Evolutionary conservation across 30 jellyfish, hydroid and myxozoan genomes (phyloP), one percentile per base, ranked within the genome.

Genomic region (Cassiopea xamachana): DNA sequence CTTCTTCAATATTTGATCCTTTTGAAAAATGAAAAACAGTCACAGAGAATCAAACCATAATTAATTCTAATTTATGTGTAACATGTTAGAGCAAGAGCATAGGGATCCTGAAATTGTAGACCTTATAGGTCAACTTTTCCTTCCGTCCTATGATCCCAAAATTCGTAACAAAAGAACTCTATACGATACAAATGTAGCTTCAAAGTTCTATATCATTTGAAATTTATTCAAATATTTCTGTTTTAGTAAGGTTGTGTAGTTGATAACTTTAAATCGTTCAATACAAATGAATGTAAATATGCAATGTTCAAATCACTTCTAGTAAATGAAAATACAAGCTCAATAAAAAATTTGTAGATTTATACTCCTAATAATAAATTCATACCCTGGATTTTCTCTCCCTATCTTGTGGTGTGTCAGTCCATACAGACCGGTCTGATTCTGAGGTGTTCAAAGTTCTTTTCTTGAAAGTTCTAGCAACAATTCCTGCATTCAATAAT

Each of bases 401-500:
- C 80, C 92, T 94, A 85, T 91, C 96, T 17, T 94, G 94, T 44
- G 98, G 98, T 47, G 97, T 94, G 2, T 94, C 98, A 7, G 98
- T 94, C 98, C 98, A 94, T 5, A 83, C 98, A 15, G 98, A 94
- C 7, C 97, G 87, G 76, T 94, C 98, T 60, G 96, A 94, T 39
- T 94, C 98, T 39, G 96, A 69, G 3, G 90, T 46, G 46, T 89
- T 81, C 55, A 84, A 55, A 12, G 97, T 85, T 75, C 81, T 86
- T 70, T 94, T 81, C 64, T 94, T 90, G 87, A 94, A 94, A 5
- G 92, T 94, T 43, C 98, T 62, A 1, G 98, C 96, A 69, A 89
- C 95, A 68, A 94, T 73, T 2, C 98, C 98, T 94, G 75, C 47
- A 70, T 79, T 27, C 55, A 71, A 74, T 27, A 14, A 47, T 55